Base-by-base conservation (phyloP, 53 echinoderm and acorn worm species). In the Luidia sarsii region DNA sequence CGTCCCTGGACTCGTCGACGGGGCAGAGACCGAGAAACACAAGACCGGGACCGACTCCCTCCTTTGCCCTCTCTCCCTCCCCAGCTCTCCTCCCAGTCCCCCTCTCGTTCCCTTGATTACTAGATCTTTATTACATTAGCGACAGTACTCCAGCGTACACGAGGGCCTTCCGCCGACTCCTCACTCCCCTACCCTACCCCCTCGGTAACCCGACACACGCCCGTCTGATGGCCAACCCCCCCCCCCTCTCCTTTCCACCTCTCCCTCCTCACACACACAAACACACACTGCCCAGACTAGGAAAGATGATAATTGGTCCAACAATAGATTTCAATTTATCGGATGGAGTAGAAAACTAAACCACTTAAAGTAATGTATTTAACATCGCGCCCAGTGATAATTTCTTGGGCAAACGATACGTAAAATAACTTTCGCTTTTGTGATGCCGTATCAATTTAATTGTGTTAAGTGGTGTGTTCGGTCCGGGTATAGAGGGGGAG, bases 331-430 rank as follows among this genome's bases (percentile, higher is more conserved):
- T 86, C 90, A 86, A 85, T 90, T 90, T 81, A 89, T 37, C 75
- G 90, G 90, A 90, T 85, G 82, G 86, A 65, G 56, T 53, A 50
- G 90, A 90, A 90, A 90, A 85, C 90, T 86, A 90, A 90, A 90
- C 90, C 90, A 90, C 90, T 90, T 90, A 90, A 90, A 90, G 90
- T 90, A 90, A 90, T 90, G 90, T 90, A 90, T 90, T 90, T 90
- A 90, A 90, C 90, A 90, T 86, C 90, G 90, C 82, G 86, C 68
- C 83, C 85, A 84, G 86, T 82, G 85, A 90, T 90, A 90, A 90
- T 90, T 86, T 90, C 85, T 83, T 90, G 85, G 39, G 74, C 74
- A 90, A 90, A 90, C 90, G 85, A 85, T 90, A 85, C 81, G 90
- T 90, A 90, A 90, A 83, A 86, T 83, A 83, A 83, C 83, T 83